Evolutionary conservation across 2,113 vertebrate species (phyloP).

Genomic region (Loxodonta africana): DNA sequence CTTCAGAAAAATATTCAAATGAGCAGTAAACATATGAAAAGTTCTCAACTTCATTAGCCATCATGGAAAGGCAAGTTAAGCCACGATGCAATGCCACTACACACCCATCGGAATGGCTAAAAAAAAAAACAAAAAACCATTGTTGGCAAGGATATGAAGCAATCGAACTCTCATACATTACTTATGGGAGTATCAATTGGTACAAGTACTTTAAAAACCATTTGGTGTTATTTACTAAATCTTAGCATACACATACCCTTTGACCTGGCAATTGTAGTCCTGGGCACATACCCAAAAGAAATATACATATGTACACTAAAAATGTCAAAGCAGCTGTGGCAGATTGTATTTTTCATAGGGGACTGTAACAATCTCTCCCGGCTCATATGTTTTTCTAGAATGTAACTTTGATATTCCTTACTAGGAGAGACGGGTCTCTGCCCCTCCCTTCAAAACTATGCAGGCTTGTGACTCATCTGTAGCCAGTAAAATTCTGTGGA

Average conservation of each 20-base stretch:
- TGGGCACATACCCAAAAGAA: background rate
- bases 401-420: background rate
- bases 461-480: background rate
- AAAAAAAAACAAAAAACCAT: background rate
- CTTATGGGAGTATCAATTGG: background rate
- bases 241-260: too few species aligned
- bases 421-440: background rate
- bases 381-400: background rate
- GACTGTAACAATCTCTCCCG: background rate
- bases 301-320: background rate
- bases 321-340: background rate
- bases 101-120: background rate
- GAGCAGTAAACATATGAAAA: slow-evolving; percentile 12
- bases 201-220: too few species aligned
- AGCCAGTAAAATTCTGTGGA: background rate
- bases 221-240: too few species aligned
- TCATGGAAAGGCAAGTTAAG: too few species aligned
- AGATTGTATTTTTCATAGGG: background rate
- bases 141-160: background rate
- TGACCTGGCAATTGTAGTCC: too few species aligned
- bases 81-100: too few species aligned
- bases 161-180: background rate
- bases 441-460: background rate
- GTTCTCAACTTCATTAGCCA: too few species aligned
- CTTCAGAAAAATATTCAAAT: background rate